These are phyloP conservation scores for Drosophila phalerata DNA, from an alignment of 2,888 invertebrate genomes.

Conservation along the genomic window DNA sequence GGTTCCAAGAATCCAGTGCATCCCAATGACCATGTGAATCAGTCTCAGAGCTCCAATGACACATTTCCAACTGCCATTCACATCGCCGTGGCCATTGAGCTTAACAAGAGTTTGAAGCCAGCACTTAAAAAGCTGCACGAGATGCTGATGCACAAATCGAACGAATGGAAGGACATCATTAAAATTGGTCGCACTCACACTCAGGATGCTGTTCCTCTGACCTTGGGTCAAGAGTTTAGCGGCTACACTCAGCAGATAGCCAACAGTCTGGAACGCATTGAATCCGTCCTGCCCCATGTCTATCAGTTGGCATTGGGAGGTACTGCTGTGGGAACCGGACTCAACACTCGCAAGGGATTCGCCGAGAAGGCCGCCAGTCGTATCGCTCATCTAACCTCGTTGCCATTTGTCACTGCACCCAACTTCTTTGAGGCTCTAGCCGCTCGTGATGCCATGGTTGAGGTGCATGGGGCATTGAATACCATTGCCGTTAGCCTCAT, in stretches of 20 bases:
- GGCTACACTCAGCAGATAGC: conserved; percentile 94
- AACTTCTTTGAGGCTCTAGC: conserved; percentile 99
- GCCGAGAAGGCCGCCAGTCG: conserved; percentile 95
- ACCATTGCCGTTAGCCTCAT: conserved; percentile 95
- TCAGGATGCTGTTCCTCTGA: conserved; percentile 97
- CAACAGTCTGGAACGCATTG: conserved; percentile 93
- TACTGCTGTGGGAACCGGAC: conserved; percentile 98
- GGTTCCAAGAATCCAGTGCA: conserved; percentile 98
- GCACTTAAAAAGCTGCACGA: conserved; percentile 90
- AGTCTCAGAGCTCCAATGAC: conserved; percentile 98
- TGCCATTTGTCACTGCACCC: conserved; percentile 96
- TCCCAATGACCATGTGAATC: conserved; percentile 99
- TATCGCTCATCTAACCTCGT: conserved; percentile 91
- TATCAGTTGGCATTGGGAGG: conserved; percentile 97
- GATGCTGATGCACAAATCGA: conserved; percentile 90
- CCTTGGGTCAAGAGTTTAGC: conserved; percentile 98
- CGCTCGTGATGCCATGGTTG: conserved; percentile 96
- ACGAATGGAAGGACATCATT: conserved; percentile 95
- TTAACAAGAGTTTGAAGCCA: conserved; percentile 92
- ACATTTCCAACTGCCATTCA: conserved; percentile 99
- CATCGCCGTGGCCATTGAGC: conserved; percentile 95
- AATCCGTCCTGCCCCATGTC: conserved; percentile 93
- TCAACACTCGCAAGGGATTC: conserved; percentile 97
- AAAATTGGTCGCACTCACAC: conserved; percentile 96
- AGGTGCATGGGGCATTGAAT: conserved; percentile 97